phyloP scores from a whole-genome alignment of 2,888 invertebrate genomes.

The Tuberolachnus salignus region DNA sequence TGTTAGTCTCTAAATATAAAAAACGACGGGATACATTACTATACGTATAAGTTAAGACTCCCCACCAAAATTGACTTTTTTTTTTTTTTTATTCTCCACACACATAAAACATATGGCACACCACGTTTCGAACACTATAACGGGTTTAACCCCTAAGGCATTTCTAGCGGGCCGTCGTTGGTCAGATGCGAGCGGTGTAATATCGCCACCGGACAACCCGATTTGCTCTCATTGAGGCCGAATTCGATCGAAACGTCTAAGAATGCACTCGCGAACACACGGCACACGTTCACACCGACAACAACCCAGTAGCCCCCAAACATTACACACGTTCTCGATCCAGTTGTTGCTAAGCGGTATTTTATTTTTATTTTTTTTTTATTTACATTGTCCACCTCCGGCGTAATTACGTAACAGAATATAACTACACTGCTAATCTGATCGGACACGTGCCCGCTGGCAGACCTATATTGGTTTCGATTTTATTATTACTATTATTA shows the following conservation, averaged over 20 bases:
- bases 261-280: background rate
- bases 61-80: slow-evolving; percentile 7
- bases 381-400: slow-evolving; percentile 46
- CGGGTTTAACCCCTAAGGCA: slow-evolving; percentile 32
- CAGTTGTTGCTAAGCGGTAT: slow-evolving; percentile 1
- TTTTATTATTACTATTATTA: background rate
- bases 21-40: too few species aligned
- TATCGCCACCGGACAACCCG: slow-evolving; percentile 17
- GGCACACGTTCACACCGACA: background rate
- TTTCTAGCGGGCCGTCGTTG: slow-evolving; percentile 6
- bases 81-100: too few species aligned
- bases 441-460: slow-evolving; percentile 49
- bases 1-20: too few species aligned
- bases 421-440: slow-evolving; percentile 29
- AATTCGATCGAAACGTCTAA: slow-evolving; percentile 24
- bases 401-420: slow-evolving; percentile 27
- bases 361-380: background rate
- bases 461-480: slow-evolving; percentile 39
- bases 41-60: background rate
- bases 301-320: slow-evolving; percentile 35
- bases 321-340: slow-evolving; percentile 21
- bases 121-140: background rate
- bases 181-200: background rate
- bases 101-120: background rate
- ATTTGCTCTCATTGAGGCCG: slow-evolving; percentile 26